Evolutionary conservation across 2,113 vertebrate species (phyloP), one percentile per base, ranked within the genome.

Genomic region (Platysteira castanea): DNA sequence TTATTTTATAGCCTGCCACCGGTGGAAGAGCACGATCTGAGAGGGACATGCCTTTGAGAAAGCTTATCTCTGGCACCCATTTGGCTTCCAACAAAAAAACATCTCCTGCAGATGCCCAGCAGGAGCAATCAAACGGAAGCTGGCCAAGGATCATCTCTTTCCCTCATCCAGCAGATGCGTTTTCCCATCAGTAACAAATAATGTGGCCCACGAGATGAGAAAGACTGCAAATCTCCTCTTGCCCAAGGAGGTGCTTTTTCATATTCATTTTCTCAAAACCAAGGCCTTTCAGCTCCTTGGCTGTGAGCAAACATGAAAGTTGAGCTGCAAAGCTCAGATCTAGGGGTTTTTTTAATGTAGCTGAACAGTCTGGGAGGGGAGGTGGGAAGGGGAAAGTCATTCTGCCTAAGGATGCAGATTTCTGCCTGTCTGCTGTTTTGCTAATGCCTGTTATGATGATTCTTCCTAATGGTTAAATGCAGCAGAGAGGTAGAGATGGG

Each of bases 51-150:
- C 83, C 80, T 93, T 81, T 87, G 61, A 92, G 93, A 79, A 94
- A 61, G 80, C 76, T 95, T 92, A 87, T 96, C 96, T 96, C 5
- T 87, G 76, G 76, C 80, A 84, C 69, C 60, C 93, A n/a, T 82
- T 94, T 75, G 86, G 44, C 80, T 90, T 75, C 90, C 70, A 78
- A 28, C 73, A 84, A 42, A 78, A 78, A 44, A 56, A 6, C 18
- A 44, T 44, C 60, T 47, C 60, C 83, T 60, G 65, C 6, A 0
- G 78, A 65, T 41, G 65, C 5, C 3, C 2, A 2, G 65, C 49
- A 49, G 49, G 18, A 68, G 59, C 82, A 41, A 74, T 70, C 59
- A 65, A 18, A 46, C 0, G 1, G 76, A 73, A 91, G 27, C 59
- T 70, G 67, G 18, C 63, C 63, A 79, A 63, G 79, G 54, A 68